These are phyloP conservation scores for Conus ventricosus DNA, from an alignment of 1,140 invertebrate genomes.

Conservation along the genomic window DNA sequence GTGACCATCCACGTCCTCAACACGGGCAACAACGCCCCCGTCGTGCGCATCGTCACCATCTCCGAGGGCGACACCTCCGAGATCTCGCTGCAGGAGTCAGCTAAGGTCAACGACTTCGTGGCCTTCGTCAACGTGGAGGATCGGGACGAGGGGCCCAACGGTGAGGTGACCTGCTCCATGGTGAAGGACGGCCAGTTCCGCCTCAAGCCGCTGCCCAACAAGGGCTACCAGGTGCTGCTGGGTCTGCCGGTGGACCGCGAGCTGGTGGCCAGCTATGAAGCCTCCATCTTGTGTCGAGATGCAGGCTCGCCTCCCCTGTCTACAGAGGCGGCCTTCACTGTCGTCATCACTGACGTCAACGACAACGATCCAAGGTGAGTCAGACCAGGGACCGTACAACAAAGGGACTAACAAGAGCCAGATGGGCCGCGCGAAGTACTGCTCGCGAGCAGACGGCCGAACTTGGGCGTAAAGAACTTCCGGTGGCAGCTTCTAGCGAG, in stretches of 20 bases:
- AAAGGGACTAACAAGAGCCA: too few relatives aligned
- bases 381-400: too few relatives aligned
- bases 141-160: slow-evolving; percentile 59
- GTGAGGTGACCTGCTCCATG: slow-evolving; percentile 55
- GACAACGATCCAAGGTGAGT: slow-evolving; percentile 48
- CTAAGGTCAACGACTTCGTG: slow-evolving; percentile 54
- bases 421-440: too few relatives aligned
- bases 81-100: slow-evolving; percentile 78
- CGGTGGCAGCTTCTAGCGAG: too few relatives aligned
- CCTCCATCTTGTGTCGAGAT: slow-evolving; percentile 81
- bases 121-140: slow-evolving; percentile 64
- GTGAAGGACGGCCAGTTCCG: slow-evolving; percentile 40
- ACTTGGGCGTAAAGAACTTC: too few relatives aligned
- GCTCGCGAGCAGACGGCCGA: too few relatives aligned
- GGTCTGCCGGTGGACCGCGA: slow-evolving; percentile 84
- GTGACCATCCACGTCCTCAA: slow-evolving; percentile 84
- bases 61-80: slow-evolving; percentile 50
- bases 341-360: slow-evolving; percentile 79
- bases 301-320: slow-evolving; percentile 45
- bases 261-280: slow-evolving; percentile 81
- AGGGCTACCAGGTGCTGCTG: slow-evolving; percentile 57
- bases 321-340: slow-evolving; percentile 84
- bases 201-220: slow-evolving; percentile 41
- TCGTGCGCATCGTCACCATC: slow-evolving; percentile 79
- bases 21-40: slow-evolving; percentile 66